Evolutionary conservation across 2,113 vertebrate genomes (phyloP), one percentile per base, ranked within the genome.

Genomic region (Phalacrocorax aristotelis): DNA sequence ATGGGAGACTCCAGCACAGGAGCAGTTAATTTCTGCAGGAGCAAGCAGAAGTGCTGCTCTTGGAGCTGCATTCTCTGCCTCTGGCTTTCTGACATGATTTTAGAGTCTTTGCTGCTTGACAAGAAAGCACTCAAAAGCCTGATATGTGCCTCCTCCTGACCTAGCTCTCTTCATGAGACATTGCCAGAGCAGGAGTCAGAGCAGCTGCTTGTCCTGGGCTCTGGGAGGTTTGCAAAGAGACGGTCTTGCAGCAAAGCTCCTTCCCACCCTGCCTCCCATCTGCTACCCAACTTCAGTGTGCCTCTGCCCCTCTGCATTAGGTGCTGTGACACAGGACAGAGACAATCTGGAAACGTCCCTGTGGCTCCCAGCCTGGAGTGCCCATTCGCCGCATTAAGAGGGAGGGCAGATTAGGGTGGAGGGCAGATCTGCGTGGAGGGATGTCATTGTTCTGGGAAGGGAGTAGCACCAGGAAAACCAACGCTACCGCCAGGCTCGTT

Each of bases 301-400:
- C 32, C 29, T 34, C 65, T 83, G 22, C 14, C 27, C 15, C 48
- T 76, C 52, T 26, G 51, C 25, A 3, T 12, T 36, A 4, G 19
- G 48, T 21, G n/a, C 40, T 61, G 60, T 15, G 30, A 32, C 46
- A 21, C 15, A 12, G n/a, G 52, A 48, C 54, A 60, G 48, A 42
- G 32, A 25, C 32, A 36, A 11, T 8, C 36, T 57, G 57, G 76
- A 44, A 40, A 51, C 6, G 36, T 2, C 22, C 15, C 48, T 15
- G 0, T 4, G 20, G 58, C 14, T 64, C 34, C 52, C 23, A 60
- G 32, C 36, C 14, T 16, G 9, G 22, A 51, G 13, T 2, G 13
- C 12, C 14, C 4, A 0, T 71, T 34, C 38, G 11, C 36, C 60
- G 27, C 1, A 0, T 36, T 32, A 36, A 19, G 49, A 36, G 42